A percentile compares a stretch with the other conserved stretches of the same genome.
phyloP scores from a whole-genome alignment of 2,888 invertebrate genomes.

The Drosophila austrosaltans region DNA sequence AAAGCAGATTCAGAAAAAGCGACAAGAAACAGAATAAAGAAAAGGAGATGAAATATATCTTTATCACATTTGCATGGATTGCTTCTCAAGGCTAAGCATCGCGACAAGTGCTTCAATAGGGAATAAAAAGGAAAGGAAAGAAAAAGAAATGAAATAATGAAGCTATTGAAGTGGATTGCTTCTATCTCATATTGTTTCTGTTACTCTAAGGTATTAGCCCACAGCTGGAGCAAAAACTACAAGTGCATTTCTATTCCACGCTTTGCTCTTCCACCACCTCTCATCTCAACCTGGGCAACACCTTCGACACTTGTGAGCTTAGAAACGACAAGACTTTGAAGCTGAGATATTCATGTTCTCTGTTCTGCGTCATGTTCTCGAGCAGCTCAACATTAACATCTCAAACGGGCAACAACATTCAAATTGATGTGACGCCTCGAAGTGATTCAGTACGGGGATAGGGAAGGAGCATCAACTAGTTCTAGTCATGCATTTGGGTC shows the following conservation, averaged over 20 bases:
- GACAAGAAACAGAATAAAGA: constrained; percentile 5
- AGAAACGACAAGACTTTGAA: constrained; percentile 1
- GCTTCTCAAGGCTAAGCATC: constrained; percentile 11
- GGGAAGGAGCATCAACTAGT: constrained; percentile 26
- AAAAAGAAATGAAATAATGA: constrained; percentile 20
- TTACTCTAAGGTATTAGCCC: not conserved
- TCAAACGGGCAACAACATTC: constrained; percentile 18
- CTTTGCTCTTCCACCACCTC: not conserved
- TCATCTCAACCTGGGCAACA: constrained; percentile 15
- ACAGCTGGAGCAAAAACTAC: not conserved
- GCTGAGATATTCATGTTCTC: not conserved
- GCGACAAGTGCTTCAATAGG: constrained; percentile 15
- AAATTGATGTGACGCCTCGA: constrained; percentile 5
- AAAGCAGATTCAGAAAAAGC: not conserved
- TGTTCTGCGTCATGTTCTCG: not conserved
- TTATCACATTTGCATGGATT: constrained; percentile 32
- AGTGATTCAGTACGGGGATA: not conserved
- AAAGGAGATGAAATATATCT: constrained; percentile 15
- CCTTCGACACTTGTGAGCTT: not conserved
- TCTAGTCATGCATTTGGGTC: constrained; percentile 54
- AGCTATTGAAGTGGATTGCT: constrained; percentile 16
- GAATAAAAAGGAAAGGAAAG: not conserved
- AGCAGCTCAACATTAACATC: constrained; percentile 21
- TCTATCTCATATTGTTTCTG: not conserved
- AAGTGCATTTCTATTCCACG: not conserved